phyloP scores from a whole-genome alignment of 2,797 vertebrate species.

The Petrocephalus sullivani region DNA sequence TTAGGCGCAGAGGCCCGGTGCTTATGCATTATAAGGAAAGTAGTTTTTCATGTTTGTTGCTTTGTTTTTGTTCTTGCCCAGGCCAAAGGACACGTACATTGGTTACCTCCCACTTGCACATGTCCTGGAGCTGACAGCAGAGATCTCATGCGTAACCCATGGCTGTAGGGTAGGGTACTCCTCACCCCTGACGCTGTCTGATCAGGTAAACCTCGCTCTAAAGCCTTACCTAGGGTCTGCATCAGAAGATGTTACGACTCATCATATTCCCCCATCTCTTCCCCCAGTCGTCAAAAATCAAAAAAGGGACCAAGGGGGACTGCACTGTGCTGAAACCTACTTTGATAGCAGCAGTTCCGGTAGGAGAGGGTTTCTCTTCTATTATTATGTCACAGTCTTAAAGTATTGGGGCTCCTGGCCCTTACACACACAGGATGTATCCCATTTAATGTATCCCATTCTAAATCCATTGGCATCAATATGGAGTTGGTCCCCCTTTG shows the following conservation, averaged over 20 bases:
- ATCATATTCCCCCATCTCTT: conserved; percentile 11
- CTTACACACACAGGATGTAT: neutral
- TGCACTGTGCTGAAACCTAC: conserved; percentile 81
- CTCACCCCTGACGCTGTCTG: conserved; percentile 89
- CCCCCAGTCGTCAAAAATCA: conserved; percentile 91
- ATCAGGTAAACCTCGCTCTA: conserved; percentile 74
- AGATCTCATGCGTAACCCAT: conserved; percentile 90
- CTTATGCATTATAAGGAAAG: neutral
- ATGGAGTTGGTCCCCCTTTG: neutral
- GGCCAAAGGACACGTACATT: conserved; percentile 89
- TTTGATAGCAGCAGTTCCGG: conserved; percentile 93
- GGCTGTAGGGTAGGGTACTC: conserved; percentile 96
- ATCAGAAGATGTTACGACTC: neutral
- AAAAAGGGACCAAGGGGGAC: conserved; percentile 95
- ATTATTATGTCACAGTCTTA: neutral
- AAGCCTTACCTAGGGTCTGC: neutral
- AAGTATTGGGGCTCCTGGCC: neutral
- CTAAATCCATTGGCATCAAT: neutral
- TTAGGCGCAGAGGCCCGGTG: too few relatives aligned
- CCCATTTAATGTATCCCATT: neutral
- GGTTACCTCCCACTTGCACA: conserved; percentile 95
- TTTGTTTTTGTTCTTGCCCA: conserved; percentile 39
- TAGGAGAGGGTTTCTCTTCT: conserved; percentile 40
- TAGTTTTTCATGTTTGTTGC: neutral
- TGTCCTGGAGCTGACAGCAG: conserved; percentile 91